These are phyloP conservation scores for Phasia obesa DNA, from an alignment of 2,888 invertebrate species.

Conservation along the genomic window DNA sequence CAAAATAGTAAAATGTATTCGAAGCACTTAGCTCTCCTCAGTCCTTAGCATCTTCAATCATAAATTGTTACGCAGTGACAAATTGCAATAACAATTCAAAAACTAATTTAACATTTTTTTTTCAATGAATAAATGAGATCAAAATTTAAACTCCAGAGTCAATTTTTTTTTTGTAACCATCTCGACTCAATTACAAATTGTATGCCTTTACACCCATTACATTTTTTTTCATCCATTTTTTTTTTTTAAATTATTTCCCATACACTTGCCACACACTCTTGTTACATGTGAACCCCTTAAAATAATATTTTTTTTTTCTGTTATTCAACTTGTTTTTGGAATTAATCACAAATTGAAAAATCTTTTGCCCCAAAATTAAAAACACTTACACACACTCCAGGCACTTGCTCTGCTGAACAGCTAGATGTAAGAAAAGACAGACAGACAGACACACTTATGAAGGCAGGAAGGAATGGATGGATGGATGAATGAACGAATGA, in stretches of 20 bases:
- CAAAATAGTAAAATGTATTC: too few relatives aligned
- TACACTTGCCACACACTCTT: constrained; percentile 15
- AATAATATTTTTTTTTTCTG: constrained; percentile 11
- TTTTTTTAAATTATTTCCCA: not conserved
- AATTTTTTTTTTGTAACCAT: not conserved
- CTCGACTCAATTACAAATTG: constrained; percentile 61
- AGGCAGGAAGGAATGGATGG: not conserved
- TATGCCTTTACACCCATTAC: constrained; percentile 63
- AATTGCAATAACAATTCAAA: too few relatives aligned
- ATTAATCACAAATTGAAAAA: constrained; percentile 66
- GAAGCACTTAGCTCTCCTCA: too few relatives aligned
- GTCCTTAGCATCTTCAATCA: too few relatives aligned
- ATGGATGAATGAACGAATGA: constrained; percentile 38
- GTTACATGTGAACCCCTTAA: constrained; percentile 32
- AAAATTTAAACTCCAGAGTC: not conserved
- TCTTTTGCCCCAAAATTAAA: constrained; percentile 36
- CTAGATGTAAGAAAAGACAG: not conserved
- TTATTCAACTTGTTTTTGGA: constrained; percentile 17
- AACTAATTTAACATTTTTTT: too few relatives aligned
- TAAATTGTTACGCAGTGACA: too few relatives aligned
- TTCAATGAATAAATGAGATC: too few relatives aligned
- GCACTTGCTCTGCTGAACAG: not conserved
- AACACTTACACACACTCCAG: constrained; percentile 2
- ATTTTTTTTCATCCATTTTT: constrained; percentile 15
- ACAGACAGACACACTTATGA: constrained; percentile 20